These are phyloP conservation scores for Varroa destructor DNA, from an alignment of 1,140 invertebrate genomes.

Conservation along the genomic window DNA sequence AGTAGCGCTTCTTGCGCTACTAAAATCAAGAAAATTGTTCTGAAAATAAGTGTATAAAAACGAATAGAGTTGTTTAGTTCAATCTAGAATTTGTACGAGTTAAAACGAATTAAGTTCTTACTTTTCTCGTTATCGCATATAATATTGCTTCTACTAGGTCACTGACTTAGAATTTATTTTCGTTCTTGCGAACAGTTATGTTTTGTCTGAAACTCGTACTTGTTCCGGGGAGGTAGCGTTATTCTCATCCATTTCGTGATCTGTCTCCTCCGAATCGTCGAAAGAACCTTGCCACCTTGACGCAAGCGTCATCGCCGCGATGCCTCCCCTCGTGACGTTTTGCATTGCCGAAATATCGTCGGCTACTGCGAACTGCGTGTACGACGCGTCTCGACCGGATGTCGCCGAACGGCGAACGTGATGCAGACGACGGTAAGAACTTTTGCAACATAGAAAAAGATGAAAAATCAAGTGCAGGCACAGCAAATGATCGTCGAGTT, in stretches of 20 bases:
- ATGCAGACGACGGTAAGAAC: constrained; percentile 19
- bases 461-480: neutral
- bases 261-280: constrained; percentile 79
- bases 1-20: too few species aligned
- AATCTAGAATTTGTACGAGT: too few species aligned
- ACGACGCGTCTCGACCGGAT: constrained; percentile 46
- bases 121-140: too few species aligned
- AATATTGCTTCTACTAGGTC: too few species aligned
- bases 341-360: constrained; percentile 76
- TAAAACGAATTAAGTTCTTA: too few species aligned
- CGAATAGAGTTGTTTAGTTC: too few species aligned
- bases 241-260: constrained; percentile 52
- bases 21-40: too few species aligned
- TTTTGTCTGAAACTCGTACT: neutral
- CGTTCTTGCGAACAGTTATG: too few species aligned
- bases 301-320: constrained; percentile 52
- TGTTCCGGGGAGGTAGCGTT: constrained; percentile 34
- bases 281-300: constrained; percentile 88
- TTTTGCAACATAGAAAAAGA: neutral
- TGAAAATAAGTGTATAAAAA: too few species aligned
- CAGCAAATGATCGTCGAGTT: too few species aligned
- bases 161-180: too few species aligned
- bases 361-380: constrained; percentile 77
- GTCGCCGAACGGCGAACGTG: constrained; percentile 18
- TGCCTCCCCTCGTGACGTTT: constrained; percentile 53